Percentiles rank a stretch among this genome's conserved stretches.
These are phyloP conservation scores for Eospalax fontanierii DNA, from an alignment of 2,797 vertebrate genomes.

Conservation along the genomic window DNA sequence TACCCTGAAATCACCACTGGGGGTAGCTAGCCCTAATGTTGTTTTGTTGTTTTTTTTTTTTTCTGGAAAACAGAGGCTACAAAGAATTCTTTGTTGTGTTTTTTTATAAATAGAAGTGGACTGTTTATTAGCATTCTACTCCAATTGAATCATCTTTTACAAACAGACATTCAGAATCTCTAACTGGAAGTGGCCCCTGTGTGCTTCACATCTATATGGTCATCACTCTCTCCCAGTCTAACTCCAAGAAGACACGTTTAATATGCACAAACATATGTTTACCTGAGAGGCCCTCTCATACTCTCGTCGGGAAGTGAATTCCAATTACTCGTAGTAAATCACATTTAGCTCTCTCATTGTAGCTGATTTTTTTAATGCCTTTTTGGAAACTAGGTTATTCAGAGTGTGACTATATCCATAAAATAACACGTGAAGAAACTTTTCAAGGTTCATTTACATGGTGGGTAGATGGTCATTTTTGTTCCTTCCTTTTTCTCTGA, in stretches of 20 bases:
- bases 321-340: background rate
- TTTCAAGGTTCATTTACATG: background rate
- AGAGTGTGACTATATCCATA: background rate
- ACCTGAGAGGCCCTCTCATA: background rate
- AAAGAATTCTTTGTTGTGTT: background rate
- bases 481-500: background rate
- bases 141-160: conserved; percentile 20
- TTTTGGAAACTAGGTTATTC: conserved; percentile 39
- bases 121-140: conserved; percentile 18
- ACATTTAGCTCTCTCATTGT: background rate
- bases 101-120: background rate
- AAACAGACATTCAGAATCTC: background rate
- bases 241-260: conserved; percentile 22
- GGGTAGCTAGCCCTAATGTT: no score
- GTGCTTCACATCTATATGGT: background rate
- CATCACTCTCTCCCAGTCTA: background rate
- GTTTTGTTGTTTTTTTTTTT: no score
- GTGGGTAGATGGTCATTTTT: background rate
- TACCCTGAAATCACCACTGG: background rate
- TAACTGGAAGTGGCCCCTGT: background rate
- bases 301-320: background rate
- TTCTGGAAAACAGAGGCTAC: background rate
- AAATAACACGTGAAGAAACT: background rate
- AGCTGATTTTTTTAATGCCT: background rate
- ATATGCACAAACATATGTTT: background rate